phyloP scores from a whole-genome alignment of 2,888 invertebrate species.

The Cordilura impudica region DNA sequence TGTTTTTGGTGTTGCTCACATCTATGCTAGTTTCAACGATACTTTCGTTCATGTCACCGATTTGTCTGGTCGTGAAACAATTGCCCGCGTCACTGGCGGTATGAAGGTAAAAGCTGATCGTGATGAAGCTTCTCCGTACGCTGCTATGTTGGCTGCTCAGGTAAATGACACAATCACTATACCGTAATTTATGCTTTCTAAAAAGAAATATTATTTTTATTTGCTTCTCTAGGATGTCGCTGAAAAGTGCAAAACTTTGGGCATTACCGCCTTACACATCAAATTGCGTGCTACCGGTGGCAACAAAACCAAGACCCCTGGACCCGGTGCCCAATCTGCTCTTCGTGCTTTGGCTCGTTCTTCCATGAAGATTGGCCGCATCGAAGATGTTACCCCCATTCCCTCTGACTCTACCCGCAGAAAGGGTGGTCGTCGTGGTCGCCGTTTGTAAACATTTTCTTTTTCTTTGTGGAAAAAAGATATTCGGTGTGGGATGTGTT shows the following conservation, averaged over 20 bases:
- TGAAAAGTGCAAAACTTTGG: slow-evolving; percentile 97
- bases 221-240: slow-evolving; percentile 90
- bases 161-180: slow-evolving; percentile 78
- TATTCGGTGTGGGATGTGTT: slow-evolving; percentile 30
- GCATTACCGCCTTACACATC: slow-evolving; percentile 98
- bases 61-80: slow-evolving; percentile 97
- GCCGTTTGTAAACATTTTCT: slow-evolving; percentile 89
- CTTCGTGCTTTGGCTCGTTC: slow-evolving; percentile 98
- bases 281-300: slow-evolving; percentile 99
- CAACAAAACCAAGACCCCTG: slow-evolving; percentile 98
- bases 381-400: slow-evolving; percentile 99
- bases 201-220: too few species aligned
- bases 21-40: slow-evolving; percentile 99
- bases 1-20: slow-evolving; percentile 99
- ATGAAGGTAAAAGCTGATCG: slow-evolving; percentile 99
- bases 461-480: slow-evolving; percentile 13
- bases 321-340: slow-evolving; percentile 99
- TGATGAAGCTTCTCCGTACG: slow-evolving; percentile 99
- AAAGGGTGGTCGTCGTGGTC: slow-evolving; percentile 99
- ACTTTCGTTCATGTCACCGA: slow-evolving; percentile 99
- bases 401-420: slow-evolving; percentile 99
- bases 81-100: slow-evolving; percentile 96
- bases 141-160: slow-evolving; percentile 99
- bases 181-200: not conserved
- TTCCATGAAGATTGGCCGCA: slow-evolving; percentile 99